A percentile compares a stretch with the other conserved stretches of the same genome.
These are phyloP conservation scores for Malacosoma neustria DNA, from an alignment of 2,888 invertebrate genomes.

Conservation along the genomic window DNA sequence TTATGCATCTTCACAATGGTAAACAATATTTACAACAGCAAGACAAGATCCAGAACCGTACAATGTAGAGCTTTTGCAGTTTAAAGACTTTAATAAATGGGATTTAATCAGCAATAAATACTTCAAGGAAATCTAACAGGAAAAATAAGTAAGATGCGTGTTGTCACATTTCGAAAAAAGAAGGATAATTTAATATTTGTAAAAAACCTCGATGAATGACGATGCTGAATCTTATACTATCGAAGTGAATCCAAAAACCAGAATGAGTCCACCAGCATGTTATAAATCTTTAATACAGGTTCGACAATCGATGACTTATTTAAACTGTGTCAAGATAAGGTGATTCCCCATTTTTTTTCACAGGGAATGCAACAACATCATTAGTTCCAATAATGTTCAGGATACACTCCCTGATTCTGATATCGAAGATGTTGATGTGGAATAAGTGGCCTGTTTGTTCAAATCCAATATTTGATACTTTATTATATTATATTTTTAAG, in stretches of 20 bases:
- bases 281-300: conserved; percentile 12
- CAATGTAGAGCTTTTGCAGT: conserved; percentile 12
- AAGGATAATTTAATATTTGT: conserved; percentile 6
- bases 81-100: conserved; percentile 16
- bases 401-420: conserved; percentile 12
- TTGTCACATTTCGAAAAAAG: conserved; percentile 15
- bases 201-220: conserved; percentile 11
- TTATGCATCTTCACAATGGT: conserved; percentile 28
- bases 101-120: conserved; percentile 17
- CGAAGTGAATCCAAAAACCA: conserved; percentile 14
- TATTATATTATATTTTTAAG: background rate
- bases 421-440: conserved; percentile 9
- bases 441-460: background rate
- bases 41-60: conserved; percentile 15
- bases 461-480: background rate
- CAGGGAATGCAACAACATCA: conserved; percentile 9
- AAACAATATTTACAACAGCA: conserved; percentile 18
- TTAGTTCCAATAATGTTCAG: conserved; percentile 6
- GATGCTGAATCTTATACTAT: conserved; percentile 8
- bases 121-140: conserved; percentile 14
- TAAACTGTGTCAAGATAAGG: conserved; percentile 12
- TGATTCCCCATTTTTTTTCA: conserved; percentile 11
- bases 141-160: conserved; percentile 17
- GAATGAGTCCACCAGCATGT: conserved; percentile 11
- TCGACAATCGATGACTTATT: conserved; percentile 13